phyloP scores from a whole-genome alignment of 2,888 invertebrate genomes.

The Drosophila birchii region DNA sequence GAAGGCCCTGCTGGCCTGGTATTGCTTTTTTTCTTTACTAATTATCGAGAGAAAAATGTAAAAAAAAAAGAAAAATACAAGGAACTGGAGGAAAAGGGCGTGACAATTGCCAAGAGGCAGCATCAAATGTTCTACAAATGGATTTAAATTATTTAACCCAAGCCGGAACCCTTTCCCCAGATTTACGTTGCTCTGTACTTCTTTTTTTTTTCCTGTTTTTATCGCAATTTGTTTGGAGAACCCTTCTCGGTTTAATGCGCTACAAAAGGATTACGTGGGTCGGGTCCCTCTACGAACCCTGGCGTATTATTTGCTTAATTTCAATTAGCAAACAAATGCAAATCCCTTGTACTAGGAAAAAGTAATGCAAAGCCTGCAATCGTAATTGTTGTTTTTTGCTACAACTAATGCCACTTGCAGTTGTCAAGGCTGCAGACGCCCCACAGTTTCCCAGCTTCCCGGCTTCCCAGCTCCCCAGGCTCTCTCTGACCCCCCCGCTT shows the following conservation, averaged over 20 bases:
- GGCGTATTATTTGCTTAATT: constrained; percentile 75
- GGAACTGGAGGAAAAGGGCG: constrained; percentile 11
- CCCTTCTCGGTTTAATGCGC: constrained; percentile 63
- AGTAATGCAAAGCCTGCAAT: constrained; percentile 23
- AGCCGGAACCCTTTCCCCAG: constrained; percentile 30
- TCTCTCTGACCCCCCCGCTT: background rate
- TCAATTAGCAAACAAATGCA: constrained; percentile 80
- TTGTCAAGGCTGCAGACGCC: constrained; percentile 76
- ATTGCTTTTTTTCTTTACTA: constrained; percentile 62
- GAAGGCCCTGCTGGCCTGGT: background rate
- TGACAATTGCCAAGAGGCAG: constrained; percentile 63
- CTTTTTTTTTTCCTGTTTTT: background rate
- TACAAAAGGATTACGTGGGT: constrained; percentile 85
- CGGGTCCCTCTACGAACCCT: constrained; percentile 42
- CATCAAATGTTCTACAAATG: constrained; percentile 75
- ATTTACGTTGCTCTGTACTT: background rate
- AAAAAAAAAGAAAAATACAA: background rate
- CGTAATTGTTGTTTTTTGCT: constrained; percentile 35
- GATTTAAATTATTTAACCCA: constrained; percentile 78
- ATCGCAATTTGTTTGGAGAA: constrained; percentile 10
- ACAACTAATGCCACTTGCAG: constrained; percentile 78
- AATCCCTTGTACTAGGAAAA: constrained; percentile 70
- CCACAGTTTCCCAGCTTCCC: background rate
- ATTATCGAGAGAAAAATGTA: constrained; percentile 57
- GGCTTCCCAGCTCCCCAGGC: background rate